phyloP scores from a whole-genome alignment of 2,888 invertebrate species.

The Drosophila gaucha region DNA sequence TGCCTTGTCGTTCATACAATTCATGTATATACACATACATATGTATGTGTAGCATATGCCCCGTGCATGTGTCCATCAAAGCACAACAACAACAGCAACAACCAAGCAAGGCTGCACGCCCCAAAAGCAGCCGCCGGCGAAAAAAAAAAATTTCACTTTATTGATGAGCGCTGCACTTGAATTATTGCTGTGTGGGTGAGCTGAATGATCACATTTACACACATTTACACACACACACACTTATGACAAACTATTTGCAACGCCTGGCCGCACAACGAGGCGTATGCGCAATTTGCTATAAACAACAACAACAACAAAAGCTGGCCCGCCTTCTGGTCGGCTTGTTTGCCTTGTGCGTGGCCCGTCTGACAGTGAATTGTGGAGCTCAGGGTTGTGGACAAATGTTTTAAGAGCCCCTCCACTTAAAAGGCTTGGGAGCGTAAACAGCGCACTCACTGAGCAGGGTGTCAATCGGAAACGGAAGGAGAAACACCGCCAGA shows the following conservation, averaged over 20 bases:
- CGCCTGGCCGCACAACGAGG: constrained; percentile 75
- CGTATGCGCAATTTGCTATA: constrained; percentile 72
- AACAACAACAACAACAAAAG: constrained; percentile 59
- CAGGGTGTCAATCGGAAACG: constrained; percentile 5
- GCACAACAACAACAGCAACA: constrained; percentile 46
- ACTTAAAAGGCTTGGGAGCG: not conserved
- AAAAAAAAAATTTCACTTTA: constrained; percentile 76
- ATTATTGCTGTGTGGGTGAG: constrained; percentile 53
- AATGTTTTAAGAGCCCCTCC: constrained; percentile 5
- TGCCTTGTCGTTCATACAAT: constrained; percentile 28
- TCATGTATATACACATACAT: constrained; percentile 24
- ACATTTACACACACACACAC: constrained; percentile 12
- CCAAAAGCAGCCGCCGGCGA: too few species aligned
- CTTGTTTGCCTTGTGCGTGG: constrained; percentile 50
- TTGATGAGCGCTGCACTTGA: constrained; percentile 75
- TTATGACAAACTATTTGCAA: constrained; percentile 59
- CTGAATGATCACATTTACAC: constrained; percentile 40
- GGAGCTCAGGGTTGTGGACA: constrained; percentile 43
- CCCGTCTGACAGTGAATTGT: constrained; percentile 49
- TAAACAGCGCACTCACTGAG: not conserved
- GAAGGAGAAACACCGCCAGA: not conserved
- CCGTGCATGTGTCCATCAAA: constrained; percentile 56
- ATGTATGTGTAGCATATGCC: constrained; percentile 49
- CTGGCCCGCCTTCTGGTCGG: constrained; percentile 10
- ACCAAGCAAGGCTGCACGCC: constrained; percentile 52